Percentiles rank a stretch among this genome's conserved stretches.
phyloP scores from a whole-genome alignment of 1,140 invertebrate genomes.

The Periplaneta americana region DNA sequence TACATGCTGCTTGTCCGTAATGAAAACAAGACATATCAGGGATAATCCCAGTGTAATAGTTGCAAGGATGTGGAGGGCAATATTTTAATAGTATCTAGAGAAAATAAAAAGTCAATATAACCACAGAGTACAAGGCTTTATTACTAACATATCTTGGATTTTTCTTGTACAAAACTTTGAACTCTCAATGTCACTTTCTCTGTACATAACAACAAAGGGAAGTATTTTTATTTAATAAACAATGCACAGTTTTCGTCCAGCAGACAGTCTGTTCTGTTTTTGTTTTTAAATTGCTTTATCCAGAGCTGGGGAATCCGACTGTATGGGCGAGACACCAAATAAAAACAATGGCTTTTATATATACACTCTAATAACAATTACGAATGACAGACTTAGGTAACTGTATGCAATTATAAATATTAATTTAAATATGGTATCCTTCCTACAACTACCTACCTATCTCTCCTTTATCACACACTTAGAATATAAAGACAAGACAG shows the following conservation, averaged over 20 bases:
- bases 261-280: background rate
- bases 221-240: background rate
- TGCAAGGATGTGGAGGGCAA: too few species aligned
- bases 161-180: conserved; percentile 19
- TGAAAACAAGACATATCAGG: too few species aligned
- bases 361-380: background rate
- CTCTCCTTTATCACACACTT: background rate
- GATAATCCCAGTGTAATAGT: too few species aligned
- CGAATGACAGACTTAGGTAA: background rate
- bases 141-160: conserved; percentile 15
- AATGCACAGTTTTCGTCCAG: conserved; percentile 1
- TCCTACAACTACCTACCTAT: background rate
- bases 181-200: conserved; percentile 15
- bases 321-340: background rate
- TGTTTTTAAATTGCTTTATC: background rate
- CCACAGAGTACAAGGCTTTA: conserved; percentile 16
- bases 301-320: background rate
- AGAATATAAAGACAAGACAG: background rate
- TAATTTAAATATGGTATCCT: background rate
- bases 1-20: too few species aligned
- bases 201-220: conserved; percentile 14
- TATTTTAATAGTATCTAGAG: too few species aligned
- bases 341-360: background rate
- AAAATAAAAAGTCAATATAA: background rate
- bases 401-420: background rate